Base-by-base conservation (phyloP, 1,140 invertebrate species). In the Eueides isabella region DNA sequence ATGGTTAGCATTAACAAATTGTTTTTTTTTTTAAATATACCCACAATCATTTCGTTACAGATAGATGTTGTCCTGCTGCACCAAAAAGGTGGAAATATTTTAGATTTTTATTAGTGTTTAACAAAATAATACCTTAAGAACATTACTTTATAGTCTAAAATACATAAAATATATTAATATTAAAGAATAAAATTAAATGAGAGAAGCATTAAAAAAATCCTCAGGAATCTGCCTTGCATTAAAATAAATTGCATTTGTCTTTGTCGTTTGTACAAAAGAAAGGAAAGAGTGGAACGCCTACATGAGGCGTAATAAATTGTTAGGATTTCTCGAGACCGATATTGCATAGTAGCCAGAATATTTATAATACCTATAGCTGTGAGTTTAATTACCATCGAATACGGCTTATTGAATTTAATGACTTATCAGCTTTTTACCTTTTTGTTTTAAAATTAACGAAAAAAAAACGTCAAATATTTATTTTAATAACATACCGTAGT, bases 401-500 rank as follows among this genome's bases (percentile, higher is more conserved):
- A n/a, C n/a, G n/a, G 73, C 38, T 92, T n/a, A 89, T 82, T 7
- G 82, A 4, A 38, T 5, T 38, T 16, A 38, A 14, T 38, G 4
- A 38, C 35, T 14, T 33, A 11, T 11, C 7, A 33, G 2, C 7
- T 33, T 33, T 9, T 2, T 9, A 11, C 7, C 11, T 33, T 33
- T 33, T 33, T 11, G 11, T 11, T 33, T 33, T 2, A 33, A n/a
- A n/a, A n/a, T 2, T 33, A 2, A 33, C 3, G 31, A 7, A 2
- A 11, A 33, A 33, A 33, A 33, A 33, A 2, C 9, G 11, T 11
- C 4, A 14, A 38, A 38, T 16, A 38, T 0, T 67, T 74, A 86
- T 91, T 41, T 68, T n/a, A 61, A 38, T 11, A 29, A 65, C 29
- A 26, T 61, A 91, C 89, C 77, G 72, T 84, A 11, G 85, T 90